phyloP scores from a whole-genome alignment of 2,113 vertebrate species.

The Electrona antarctica region DNA sequence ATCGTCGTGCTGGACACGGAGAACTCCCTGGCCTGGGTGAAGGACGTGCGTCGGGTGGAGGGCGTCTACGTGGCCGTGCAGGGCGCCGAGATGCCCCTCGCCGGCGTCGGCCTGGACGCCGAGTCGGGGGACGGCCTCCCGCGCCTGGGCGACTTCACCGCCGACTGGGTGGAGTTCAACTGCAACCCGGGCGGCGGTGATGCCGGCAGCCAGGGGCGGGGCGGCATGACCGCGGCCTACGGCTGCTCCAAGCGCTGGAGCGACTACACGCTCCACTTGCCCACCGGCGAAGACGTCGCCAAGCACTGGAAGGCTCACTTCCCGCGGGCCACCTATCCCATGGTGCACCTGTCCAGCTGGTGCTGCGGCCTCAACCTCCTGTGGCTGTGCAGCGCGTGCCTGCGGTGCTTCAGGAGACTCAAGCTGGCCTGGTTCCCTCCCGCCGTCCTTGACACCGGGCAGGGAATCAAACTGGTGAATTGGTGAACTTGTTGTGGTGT shows the following conservation, averaged over 20 bases:
- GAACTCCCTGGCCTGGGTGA: slow-evolving; percentile 91
- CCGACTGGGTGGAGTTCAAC: slow-evolving; percentile 97
- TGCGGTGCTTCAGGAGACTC: slow-evolving; percentile 91
- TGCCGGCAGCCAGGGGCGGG: slow-evolving; percentile 89
- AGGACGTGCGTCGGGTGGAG: slow-evolving; percentile 86
- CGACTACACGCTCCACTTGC: slow-evolving; percentile 94
- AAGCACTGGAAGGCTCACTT: slow-evolving; percentile 98
- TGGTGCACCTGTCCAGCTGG: slow-evolving; percentile 96
- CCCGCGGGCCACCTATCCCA: slow-evolving; percentile 87
- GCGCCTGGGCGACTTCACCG: slow-evolving; percentile 92
- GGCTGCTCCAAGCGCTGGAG: slow-evolving; percentile 93
- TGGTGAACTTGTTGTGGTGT: slow-evolving; percentile 76
- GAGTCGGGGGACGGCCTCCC: slow-evolving; percentile 75
- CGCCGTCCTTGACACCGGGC: slow-evolving; percentile 92
- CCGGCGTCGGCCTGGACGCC: slow-evolving; percentile 58
- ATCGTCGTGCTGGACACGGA: slow-evolving; percentile 93
- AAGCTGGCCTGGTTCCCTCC: slow-evolving; percentile 97
- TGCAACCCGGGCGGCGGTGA: slow-evolving; percentile 84
- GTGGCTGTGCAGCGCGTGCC: slow-evolving; percentile 88
- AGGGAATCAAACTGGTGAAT: slow-evolving; percentile 94
- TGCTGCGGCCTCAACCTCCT: slow-evolving; percentile 94
- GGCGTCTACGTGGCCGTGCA: slow-evolving; percentile 91
- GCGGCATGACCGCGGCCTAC: slow-evolving; percentile 79
- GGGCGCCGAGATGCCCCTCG: slow-evolving; percentile 82
- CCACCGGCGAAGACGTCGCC: slow-evolving; percentile 91